phyloP scores from a whole-genome alignment of 2,797 vertebrate genomes.

The Lacerta bilineata region DNA sequence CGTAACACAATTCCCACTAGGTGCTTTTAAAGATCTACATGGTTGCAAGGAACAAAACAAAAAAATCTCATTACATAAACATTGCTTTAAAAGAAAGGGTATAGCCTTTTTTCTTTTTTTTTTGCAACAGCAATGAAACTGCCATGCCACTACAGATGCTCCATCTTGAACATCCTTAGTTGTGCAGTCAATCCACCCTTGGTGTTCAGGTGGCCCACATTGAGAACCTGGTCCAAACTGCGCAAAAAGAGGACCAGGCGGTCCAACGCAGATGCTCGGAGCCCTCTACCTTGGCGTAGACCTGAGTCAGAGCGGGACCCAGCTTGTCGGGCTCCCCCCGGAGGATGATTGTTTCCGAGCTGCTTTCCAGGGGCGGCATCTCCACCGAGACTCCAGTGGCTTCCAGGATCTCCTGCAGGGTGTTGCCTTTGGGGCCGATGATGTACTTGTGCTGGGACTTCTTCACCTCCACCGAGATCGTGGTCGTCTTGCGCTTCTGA shows the following conservation, averaged over 20 bases:
- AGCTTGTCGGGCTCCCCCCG: conserved; percentile 84
- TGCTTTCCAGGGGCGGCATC: conserved; percentile 82
- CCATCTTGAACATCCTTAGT: no score
- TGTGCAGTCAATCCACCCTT: no score
- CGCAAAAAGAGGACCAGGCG: neutral
- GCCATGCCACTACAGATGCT: neutral
- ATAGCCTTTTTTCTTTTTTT: neutral
- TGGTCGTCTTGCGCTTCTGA: conserved; percentile 87
- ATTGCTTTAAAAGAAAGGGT: neutral
- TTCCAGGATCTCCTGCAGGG: conserved; percentile 86
- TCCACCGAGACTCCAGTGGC: conserved; percentile 84
- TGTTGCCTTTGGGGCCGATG: conserved; percentile 84
- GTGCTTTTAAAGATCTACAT: neutral
- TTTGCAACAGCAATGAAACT: neutral
- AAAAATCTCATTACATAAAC: neutral
- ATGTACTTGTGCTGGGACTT: conserved; percentile 88
- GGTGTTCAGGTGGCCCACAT: neutral
- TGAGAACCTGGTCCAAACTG: neutral
- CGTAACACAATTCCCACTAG: neutral
- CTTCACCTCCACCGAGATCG: conserved; percentile 85
- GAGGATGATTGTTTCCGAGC: conserved; percentile 86
- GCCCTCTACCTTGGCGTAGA: conserved; percentile 83
- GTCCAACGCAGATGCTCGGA: neutral
- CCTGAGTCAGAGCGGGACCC: conserved; percentile 83
- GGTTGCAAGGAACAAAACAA: neutral